Base-by-base conservation (phyloP, 2,113 vertebrate genomes). In the Hoplias malabaricus region DNA sequence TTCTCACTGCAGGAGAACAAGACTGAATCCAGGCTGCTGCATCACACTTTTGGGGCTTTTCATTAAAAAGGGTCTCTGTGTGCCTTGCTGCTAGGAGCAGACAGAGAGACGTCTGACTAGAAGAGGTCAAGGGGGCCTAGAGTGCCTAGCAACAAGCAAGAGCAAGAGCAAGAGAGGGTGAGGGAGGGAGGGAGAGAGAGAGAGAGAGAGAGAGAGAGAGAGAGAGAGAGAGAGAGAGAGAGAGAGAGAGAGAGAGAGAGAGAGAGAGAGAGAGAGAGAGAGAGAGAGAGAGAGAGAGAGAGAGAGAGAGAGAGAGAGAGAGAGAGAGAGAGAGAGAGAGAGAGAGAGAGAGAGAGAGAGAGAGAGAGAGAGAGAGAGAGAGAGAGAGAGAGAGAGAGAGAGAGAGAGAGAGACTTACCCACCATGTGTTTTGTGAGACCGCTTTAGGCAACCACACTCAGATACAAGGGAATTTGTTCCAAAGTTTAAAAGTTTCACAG, bases 71-170 rank as follows among this genome's bases (percentile, higher is more conserved):
- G 25, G 88, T 84, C 78, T 78, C 75, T 36, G 63, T 78, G 68
- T 59, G 62, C 69, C 79, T 72, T 69, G 38, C 73, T 69, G 69
- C 62, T 72, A 79, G 72, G 82, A 83, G 46, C 71, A 69, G 73
- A 40, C 68, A 72, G 65, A 43, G 53, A 72, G 29, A 34, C 53
- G 69, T 88, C 85, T 88, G 81, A 34, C 77, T 29, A 79, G 70
- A 82, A 87, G 65, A 78, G 86, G 82, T 80, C 61, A 62, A n/a
- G 69, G 79, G 53, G 77, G 87, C 89, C 85, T 89, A 86, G 82
- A 84, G 85, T 80, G 82, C 91, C 86, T 91, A 90, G 92, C 89
- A 93, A 93, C 90, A 62, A 2, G 29, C 48, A 31, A 3, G 14
- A 11, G 54, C n/a, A 54, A 4, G 27, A 6, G 43, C 38, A n/a